Conservation (phyloP, 2,888 invertebrate species). For the Cyclophora punctaria region DNA sequence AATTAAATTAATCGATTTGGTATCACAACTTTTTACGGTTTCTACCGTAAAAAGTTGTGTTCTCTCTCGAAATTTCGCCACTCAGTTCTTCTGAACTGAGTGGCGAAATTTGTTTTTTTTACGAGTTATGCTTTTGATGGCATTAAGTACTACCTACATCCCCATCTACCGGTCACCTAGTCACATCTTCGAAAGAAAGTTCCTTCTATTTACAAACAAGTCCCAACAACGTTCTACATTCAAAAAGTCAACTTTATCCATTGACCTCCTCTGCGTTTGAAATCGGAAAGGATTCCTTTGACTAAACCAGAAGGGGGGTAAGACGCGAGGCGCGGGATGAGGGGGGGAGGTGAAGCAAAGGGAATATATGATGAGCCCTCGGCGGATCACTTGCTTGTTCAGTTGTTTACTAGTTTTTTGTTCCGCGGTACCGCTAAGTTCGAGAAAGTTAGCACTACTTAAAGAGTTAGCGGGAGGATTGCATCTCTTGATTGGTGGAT, state of each 20-base stretch:
- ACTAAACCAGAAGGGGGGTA: too few relatives aligned
- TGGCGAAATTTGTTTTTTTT: too few relatives aligned
- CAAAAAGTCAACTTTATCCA: neutral
- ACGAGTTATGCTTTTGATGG: too few relatives aligned
- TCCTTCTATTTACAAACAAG: too few relatives aligned
- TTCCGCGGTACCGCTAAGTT: conserved; percentile 7
- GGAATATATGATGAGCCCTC: conserved; percentile 47
- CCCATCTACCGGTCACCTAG: too few relatives aligned
- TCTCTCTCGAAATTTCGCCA: too few relatives aligned
- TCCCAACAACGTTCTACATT: neutral
- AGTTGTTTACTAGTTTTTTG: conserved; percentile 14
- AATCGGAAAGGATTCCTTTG: conserved; percentile 23
- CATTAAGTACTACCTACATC: too few relatives aligned
- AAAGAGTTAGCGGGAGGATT: conserved; percentile 2
- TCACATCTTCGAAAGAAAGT: too few relatives aligned
- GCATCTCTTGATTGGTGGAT: neutral
- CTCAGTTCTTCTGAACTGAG: too few relatives aligned
- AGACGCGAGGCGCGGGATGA: neutral
- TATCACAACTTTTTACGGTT: too few relatives aligned
- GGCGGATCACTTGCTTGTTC: conserved; percentile 15
- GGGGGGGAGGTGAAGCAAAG: conserved; percentile 30
- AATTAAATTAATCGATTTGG: too few relatives aligned
- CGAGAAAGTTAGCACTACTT: conserved; percentile 1
- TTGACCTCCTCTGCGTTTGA: conserved; percentile 3
- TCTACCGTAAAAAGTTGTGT: too few relatives aligned